Conservation (phyloP, 2,888 invertebrate genomes). For the Drepanosiphum platanoidis region DNA sequence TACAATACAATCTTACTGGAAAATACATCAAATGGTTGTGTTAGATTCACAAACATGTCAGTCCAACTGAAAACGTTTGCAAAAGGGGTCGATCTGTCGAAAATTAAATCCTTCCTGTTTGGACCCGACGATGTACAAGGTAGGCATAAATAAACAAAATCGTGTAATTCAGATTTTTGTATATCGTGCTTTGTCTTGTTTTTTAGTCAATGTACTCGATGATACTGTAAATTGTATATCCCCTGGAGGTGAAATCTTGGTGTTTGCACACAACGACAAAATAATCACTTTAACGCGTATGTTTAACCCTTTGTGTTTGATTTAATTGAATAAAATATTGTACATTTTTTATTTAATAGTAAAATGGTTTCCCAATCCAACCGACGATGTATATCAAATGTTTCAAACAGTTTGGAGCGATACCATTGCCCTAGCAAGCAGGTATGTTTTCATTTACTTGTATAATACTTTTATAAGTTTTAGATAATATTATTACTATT, state of each 20-base stretch:
- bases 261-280: slow-evolving; percentile 37
- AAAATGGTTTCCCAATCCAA: slow-evolving; percentile 32
- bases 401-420: slow-evolving; percentile 23
- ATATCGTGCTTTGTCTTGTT: background rate
- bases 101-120: slow-evolving; percentile 71
- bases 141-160: background rate
- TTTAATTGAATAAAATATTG: background rate
- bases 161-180: background rate
- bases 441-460: slow-evolving; percentile 2
- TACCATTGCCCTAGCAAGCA: background rate
- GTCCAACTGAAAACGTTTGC: slow-evolving; percentile 75
- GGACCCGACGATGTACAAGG: slow-evolving; percentile 55
- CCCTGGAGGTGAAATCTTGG: slow-evolving; percentile 51
- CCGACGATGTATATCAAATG: slow-evolving; percentile 21
- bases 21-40: background rate
- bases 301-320: background rate
- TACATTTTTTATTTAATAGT: slow-evolving; percentile 14
- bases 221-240: slow-evolving; percentile 50
- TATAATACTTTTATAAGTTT: too few relatives aligned
- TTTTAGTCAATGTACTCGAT: slow-evolving; percentile 13
- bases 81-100: slow-evolving; percentile 73
- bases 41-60: slow-evolving; percentile 67
- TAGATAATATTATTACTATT: background rate
- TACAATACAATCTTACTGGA: too few relatives aligned
- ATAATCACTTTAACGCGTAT: slow-evolving; percentile 46